These are phyloP conservation scores for Actinernus sp. DNA, from an alignment of 92 coral and sea anemone species.

Conservation along the genomic window DNA sequence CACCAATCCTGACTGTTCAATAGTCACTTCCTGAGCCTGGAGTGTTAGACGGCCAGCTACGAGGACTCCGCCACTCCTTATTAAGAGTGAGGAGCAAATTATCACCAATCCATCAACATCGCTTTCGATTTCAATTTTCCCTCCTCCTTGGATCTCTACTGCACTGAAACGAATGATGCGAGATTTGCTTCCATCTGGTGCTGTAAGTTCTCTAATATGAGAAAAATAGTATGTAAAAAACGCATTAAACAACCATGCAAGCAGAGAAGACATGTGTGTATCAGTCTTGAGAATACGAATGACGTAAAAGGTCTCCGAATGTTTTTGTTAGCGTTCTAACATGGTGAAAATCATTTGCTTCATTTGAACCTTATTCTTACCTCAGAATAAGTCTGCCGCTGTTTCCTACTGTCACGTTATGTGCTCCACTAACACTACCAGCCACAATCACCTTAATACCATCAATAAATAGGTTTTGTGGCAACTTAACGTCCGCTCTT, in stretches of 20 bases:
- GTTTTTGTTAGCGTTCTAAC: no score
- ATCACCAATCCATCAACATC: constrained; percentile 56
- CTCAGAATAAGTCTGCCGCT: constrained; percentile 65
- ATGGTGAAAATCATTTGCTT: no score
- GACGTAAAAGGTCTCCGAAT: no score
- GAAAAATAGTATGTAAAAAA: no score
- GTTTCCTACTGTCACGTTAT: constrained; percentile 64
- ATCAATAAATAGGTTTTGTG: constrained; percentile 60
- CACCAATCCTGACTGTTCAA: constrained; percentile 65
- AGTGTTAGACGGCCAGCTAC: constrained; percentile 44
- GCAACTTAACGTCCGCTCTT: constrained; percentile 53
- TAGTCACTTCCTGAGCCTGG: constrained; percentile 24
- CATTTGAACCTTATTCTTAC: no score
- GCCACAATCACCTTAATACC: constrained; percentile 71
- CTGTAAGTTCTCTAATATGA: constrained; percentile 45
- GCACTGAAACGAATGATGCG: constrained; percentile 48
- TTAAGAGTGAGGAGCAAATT: constrained; percentile 47
- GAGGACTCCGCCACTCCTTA: constrained; percentile 61
- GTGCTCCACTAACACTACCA: constrained; percentile 76
- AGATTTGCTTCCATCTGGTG: constrained; percentile 64
- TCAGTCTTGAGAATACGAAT: no score
- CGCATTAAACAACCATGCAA: no score
- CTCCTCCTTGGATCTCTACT: constrained; percentile 68
- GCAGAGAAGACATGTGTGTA: no score
- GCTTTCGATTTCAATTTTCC: constrained; percentile 66